phyloP scores from a whole-genome alignment of 2,113 vertebrate genomes.

The Ammospiza nelsoni region DNA sequence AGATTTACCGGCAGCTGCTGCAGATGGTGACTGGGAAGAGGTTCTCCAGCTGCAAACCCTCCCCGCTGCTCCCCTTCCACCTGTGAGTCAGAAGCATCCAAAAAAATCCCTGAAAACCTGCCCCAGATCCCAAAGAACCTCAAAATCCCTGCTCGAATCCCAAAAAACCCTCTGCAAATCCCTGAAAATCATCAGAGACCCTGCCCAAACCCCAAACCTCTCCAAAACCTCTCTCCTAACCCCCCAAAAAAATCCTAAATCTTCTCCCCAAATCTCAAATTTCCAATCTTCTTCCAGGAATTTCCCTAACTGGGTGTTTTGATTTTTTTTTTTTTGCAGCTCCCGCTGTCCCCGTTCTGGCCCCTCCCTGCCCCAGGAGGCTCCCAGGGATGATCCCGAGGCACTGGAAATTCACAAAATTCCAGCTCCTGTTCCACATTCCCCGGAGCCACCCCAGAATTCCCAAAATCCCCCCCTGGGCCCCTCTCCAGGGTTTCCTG shows the following conservation, averaged over 20 bases:
- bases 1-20: constrained; percentile 91
- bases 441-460: not conserved
- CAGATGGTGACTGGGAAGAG: constrained; percentile 87
- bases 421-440: rapidly evolving
- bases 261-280: not conserved
- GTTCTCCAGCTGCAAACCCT: constrained; percentile 72
- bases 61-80: constrained; percentile 68
- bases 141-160: not conserved
- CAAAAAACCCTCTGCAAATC: not conserved
- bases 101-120: not conserved
- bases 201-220: not conserved
- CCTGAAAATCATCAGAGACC: not conserved
- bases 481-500: rapidly evolving
- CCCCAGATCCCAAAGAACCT: too few species aligned
- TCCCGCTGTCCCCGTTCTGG: not conserved
- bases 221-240: not conserved
- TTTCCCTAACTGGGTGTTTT: not conserved
- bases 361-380: not conserved
- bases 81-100: constrained; percentile 64
- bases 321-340: not conserved
- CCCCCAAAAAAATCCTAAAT: not conserved
- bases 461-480: not conserved
- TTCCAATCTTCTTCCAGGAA: not conserved
- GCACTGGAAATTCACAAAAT: not conserved
- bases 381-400: not conserved